Percentiles rank a stretch among this genome's conserved stretches.
Evolutionary conservation across 2,888 invertebrate species (phyloP).

Genomic region (Netelia virgata): DNA sequence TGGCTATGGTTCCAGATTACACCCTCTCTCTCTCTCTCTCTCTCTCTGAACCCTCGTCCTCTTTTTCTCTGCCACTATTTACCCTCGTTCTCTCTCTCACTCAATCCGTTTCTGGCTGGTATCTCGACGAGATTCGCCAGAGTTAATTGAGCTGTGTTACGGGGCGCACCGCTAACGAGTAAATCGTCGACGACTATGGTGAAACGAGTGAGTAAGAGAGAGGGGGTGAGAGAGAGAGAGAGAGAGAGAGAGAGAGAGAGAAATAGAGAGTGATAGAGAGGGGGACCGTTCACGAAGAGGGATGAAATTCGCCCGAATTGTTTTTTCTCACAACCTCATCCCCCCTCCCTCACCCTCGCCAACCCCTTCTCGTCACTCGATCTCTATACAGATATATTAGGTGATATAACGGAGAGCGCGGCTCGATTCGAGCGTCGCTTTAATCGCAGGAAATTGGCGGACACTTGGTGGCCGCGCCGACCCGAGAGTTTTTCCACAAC

Average conservation of each 20-base stretch:
- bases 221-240: neutral
- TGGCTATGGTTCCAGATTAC: slow-evolving; percentile 37
- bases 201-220: slow-evolving; percentile 31
- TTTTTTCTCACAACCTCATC: slow-evolving; percentile 61
- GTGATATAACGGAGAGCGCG: slow-evolving; percentile 23
- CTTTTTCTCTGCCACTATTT: slow-evolving; percentile 58
- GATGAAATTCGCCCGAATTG: slow-evolving; percentile 50
- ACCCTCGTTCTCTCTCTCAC: slow-evolving; percentile 23
- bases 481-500: slow-evolving; percentile 60
- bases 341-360: slow-evolving; percentile 11
- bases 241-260: too few species aligned
- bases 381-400: neutral
- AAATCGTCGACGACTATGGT: slow-evolving; percentile 79
- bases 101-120: slow-evolving; percentile 33
- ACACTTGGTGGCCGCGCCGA: slow-evolving; percentile 66
- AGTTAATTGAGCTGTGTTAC: slow-evolving; percentile 82
- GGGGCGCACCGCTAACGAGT: slow-evolving; percentile 81
- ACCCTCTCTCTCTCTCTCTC: slow-evolving; percentile 31
- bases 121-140: slow-evolving; percentile 51
- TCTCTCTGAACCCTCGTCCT: slow-evolving; percentile 68
- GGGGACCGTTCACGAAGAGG: slow-evolving; percentile 41
- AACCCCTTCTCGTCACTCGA: slow-evolving; percentile 30
- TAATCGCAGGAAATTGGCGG: slow-evolving; percentile 79
- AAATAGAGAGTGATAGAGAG: too few species aligned
- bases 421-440: slow-evolving; percentile 67